Evolutionary conservation across 2,113 vertebrate species (phyloP).

Genomic region (Perca fluviatilis): DNA sequence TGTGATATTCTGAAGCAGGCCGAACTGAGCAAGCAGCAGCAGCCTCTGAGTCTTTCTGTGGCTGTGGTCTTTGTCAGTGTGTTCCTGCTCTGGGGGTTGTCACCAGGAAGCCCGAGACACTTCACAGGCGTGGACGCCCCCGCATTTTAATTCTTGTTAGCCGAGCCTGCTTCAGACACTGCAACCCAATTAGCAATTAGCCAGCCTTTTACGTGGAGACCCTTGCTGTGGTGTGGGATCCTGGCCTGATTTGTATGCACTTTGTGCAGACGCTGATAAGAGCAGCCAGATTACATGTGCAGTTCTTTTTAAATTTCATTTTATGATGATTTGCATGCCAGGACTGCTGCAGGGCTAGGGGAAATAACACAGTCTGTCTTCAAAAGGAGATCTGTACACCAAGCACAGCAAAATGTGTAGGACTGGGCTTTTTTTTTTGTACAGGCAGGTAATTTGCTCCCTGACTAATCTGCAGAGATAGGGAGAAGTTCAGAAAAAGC

Average conservation of each 20-base stretch:
- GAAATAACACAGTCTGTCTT: slow-evolving; percentile 81
- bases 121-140: slow-evolving; percentile 62
- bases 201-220: slow-evolving; percentile 73
- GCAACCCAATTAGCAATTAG: slow-evolving; percentile 82
- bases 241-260: slow-evolving; percentile 81
- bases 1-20: background rate
- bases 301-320: slow-evolving; percentile 80
- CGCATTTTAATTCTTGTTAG: slow-evolving; percentile 77
- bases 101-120: slow-evolving; percentile 64
- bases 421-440: slow-evolving; percentile 75
- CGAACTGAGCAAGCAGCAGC: background rate
- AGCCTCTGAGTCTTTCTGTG: background rate
- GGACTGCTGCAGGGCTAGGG: slow-evolving; percentile 67
- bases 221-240: slow-evolving; percentile 75
- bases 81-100: slow-evolving; percentile 48
- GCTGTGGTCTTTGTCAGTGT: slow-evolving; percentile 10
- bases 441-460: slow-evolving; percentile 81
- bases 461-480: slow-evolving; percentile 83
- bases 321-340: slow-evolving; percentile 82
- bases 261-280: slow-evolving; percentile 83
- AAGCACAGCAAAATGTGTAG: slow-evolving; percentile 76
- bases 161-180: slow-evolving; percentile 69
- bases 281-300: slow-evolving; percentile 74
- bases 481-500: slow-evolving; percentile 80
- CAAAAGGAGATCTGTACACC: slow-evolving; percentile 80